phyloP scores from a whole-genome alignment of 2,113 vertebrate genomes.

The Chinchilla lanigera region DNA sequence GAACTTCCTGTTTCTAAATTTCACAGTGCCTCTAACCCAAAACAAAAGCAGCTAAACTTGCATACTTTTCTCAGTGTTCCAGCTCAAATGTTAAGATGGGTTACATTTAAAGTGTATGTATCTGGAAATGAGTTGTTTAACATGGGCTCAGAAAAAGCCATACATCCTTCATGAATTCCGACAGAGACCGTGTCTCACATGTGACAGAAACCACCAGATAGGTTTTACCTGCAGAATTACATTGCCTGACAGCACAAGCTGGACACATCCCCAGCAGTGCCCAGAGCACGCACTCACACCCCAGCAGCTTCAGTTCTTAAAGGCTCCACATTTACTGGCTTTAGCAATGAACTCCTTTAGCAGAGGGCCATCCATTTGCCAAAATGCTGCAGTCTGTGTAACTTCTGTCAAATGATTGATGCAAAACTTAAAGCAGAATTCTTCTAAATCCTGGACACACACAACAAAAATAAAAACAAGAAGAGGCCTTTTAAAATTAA shows the following conservation, averaged over 20 bases:
- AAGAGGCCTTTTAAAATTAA: constrained; percentile 72
- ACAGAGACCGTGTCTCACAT: not conserved
- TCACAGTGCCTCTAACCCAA: not conserved
- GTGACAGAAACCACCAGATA: not conserved
- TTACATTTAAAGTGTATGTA: not conserved
- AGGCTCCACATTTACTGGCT: constrained; percentile 97
- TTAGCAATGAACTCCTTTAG: constrained; percentile 98
- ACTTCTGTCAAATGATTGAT: constrained; percentile 98
- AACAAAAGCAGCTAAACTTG: constrained; percentile 26
- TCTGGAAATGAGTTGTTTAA: constrained; percentile 39
- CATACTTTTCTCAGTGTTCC: constrained; percentile 43
- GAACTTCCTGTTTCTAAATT: not conserved
- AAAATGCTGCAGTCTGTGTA: constrained; percentile 97
- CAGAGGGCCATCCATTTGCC: constrained; percentile 96
- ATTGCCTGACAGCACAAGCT: not conserved
- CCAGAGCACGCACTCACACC: constrained; percentile 4
- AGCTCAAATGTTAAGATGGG: constrained; percentile 22
- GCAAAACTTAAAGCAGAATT: constrained; percentile 99
- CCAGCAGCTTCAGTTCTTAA: constrained; percentile 93
- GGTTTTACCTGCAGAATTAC: constrained; percentile 60
- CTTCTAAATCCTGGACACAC: constrained; percentile 94
- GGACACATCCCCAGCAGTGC: constrained; percentile 39
- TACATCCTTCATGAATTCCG: not conserved
- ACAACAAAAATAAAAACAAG: constrained; percentile 78
- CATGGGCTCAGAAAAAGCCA: constrained; percentile 46